A percentile compares a stretch with the other conserved stretches of the same genome.
Conservation (phyloP, 2,888 invertebrate species). For the Campaea margaritaria region DNA sequence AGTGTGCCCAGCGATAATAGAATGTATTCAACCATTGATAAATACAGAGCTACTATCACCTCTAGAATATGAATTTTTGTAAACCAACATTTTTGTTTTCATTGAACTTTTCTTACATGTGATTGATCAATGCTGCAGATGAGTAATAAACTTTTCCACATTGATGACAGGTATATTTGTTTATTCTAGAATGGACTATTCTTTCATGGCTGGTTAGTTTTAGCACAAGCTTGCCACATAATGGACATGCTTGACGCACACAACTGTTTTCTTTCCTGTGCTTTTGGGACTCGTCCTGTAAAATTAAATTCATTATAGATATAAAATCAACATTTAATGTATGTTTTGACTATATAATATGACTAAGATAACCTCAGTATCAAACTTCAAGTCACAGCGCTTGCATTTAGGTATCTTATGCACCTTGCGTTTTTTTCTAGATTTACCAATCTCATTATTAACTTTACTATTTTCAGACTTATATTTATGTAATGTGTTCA, state of each 20-base stretch:
- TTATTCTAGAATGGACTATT: conserved; percentile 38
- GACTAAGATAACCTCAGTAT: conserved; percentile 44
- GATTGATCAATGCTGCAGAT: conserved; percentile 40
- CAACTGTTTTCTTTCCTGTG: conserved; percentile 39
- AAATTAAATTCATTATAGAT: not conserved
- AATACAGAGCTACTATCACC: too few species aligned
- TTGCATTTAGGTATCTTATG: conserved; percentile 36
- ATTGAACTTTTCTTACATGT: conserved; percentile 39
- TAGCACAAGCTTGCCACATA: conserved; percentile 45
- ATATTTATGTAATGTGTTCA: conserved; percentile 11
- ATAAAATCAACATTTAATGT: too few species aligned
- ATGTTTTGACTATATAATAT: too few species aligned
- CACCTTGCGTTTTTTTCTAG: conserved; percentile 18
- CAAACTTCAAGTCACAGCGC: conserved; percentile 44
- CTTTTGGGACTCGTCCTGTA: conserved; percentile 36
- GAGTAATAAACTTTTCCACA: conserved; percentile 47
- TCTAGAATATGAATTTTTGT: too few species aligned
- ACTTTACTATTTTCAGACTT: conserved; percentile 6
- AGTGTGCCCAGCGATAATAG: too few species aligned
- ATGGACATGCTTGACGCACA: conserved; percentile 41
- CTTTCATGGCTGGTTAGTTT: conserved; percentile 41
- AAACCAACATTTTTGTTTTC: not conserved
- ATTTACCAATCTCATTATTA: conserved; percentile 12
- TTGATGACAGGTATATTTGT: conserved; percentile 46
- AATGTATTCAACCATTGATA: too few species aligned